These are phyloP conservation scores for Cyprinus carpio DNA, from an alignment of 2,113 vertebrate species.

Conservation along the genomic window DNA sequence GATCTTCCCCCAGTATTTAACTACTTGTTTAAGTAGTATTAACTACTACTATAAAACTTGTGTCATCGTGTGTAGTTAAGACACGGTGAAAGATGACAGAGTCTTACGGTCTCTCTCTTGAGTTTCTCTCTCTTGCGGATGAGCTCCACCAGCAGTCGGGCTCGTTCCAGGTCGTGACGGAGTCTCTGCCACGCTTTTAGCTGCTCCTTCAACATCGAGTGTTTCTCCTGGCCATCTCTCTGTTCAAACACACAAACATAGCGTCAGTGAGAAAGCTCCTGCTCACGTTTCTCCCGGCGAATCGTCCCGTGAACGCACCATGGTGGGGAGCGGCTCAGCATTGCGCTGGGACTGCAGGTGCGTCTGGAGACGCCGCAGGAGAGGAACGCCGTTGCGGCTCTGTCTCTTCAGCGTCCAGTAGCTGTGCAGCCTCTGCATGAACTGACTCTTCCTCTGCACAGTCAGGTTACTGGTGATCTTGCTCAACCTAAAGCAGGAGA, in stretches of 20 bases:
- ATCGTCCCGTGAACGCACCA: constrained; percentile 46
- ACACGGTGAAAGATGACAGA: too few relatives aligned
- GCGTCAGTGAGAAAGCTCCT: neutral
- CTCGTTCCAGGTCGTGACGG: constrained; percentile 96
- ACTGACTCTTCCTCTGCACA: constrained; percentile 96
- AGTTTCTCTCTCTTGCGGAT: constrained; percentile 97
- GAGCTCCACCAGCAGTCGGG: constrained; percentile 93
- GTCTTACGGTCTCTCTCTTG: constrained; percentile 92
- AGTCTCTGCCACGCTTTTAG: constrained; percentile 98
- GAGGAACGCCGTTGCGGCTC: constrained; percentile 93
- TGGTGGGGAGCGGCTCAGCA: constrained; percentile 73
- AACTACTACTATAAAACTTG: too few relatives aligned
- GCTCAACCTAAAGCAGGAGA: constrained; percentile 81
- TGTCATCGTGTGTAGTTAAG: too few relatives aligned
- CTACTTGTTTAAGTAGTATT: too few relatives aligned
- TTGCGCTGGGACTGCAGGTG: constrained; percentile 96
- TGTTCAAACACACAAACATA: constrained; percentile 70
- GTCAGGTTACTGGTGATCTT: constrained; percentile 96
- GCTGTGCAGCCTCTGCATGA: constrained; percentile 98
- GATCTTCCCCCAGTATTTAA: too few relatives aligned
- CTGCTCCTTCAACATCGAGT: constrained; percentile 92
- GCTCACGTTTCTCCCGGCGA: neutral
- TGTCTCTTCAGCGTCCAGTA: constrained; percentile 99
- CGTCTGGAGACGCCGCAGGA: constrained; percentile 94
- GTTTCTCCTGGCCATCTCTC: constrained; percentile 94